phyloP scores from a whole-genome alignment of 2,888 invertebrate species.

The Acrobasis consociella region DNA sequence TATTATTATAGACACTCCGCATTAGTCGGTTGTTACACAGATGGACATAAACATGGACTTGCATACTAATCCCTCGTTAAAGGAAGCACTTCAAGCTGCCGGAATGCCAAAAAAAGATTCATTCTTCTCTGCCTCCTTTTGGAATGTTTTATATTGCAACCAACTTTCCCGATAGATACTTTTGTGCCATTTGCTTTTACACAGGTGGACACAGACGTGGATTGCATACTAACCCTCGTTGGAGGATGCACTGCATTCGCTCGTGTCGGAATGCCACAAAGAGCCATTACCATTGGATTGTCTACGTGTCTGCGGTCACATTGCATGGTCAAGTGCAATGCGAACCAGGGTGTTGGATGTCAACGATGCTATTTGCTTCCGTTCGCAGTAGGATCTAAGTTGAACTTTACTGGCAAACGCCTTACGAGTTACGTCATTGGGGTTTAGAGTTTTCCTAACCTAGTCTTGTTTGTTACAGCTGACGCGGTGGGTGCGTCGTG shows the following conservation, averaged over 20 bases:
- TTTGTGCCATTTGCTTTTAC: no score
- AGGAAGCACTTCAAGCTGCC: no score
- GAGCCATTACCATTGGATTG: not conserved
- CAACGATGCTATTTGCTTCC: not conserved
- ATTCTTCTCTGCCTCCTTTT: no score
- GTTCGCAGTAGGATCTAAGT: no score
- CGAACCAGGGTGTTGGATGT: not conserved
- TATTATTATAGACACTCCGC: not conserved
- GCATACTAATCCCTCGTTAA: no score
- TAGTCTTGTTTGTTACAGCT: constrained; percentile 23
- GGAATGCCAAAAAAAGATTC: no score
- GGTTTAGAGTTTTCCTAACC: not conserved
- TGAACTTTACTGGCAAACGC: no score
- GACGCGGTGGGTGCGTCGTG: constrained; percentile 24
- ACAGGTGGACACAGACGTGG: not conserved
- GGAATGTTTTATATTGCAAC: not conserved
- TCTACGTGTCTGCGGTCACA: constrained; percentile 5
- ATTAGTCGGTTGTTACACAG: not conserved
- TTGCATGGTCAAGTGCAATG: not conserved
- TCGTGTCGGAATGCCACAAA: constrained; percentile 15
- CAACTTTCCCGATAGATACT: not conserved
- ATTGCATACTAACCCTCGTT: constrained; percentile 12
- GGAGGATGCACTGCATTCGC: not conserved
- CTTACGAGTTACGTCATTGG: no score
- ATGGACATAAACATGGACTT: no score